Evolutionary conservation across 2,797 vertebrate species (phyloP).

Genomic region (Lates japonicus): DNA sequence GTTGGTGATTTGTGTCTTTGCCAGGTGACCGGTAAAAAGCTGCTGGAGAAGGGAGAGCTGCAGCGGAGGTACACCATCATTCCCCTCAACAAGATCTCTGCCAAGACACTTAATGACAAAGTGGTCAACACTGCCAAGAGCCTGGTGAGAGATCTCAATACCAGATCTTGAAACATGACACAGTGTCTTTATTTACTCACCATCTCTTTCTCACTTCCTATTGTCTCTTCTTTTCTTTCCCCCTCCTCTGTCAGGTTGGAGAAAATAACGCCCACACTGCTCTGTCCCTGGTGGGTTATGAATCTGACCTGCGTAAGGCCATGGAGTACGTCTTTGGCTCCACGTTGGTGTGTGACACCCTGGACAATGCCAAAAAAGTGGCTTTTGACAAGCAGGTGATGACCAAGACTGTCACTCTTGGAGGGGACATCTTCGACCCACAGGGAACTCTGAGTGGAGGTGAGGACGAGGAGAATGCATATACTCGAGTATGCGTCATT

Average conservation of each 20-base stretch:
- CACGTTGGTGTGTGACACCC: constrained; percentile 91
- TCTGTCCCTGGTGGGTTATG: constrained; percentile 90
- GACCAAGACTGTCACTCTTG: constrained; percentile 93
- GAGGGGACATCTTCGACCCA: constrained; percentile 95
- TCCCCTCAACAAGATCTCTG: constrained; percentile 96
- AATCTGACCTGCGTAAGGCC: constrained; percentile 92
- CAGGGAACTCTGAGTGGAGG: constrained; percentile 98
- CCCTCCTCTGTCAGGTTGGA: constrained; percentile 85
- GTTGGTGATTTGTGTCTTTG: not conserved
- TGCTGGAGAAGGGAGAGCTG: constrained; percentile 94
- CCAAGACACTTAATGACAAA: constrained; percentile 84
- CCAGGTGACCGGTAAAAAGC: constrained; percentile 94
- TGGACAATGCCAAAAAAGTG: constrained; percentile 95
- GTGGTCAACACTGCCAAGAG: constrained; percentile 87
- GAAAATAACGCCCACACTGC: constrained; percentile 88
- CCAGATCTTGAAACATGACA: not conserved
- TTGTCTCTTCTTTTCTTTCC: too few species aligned
- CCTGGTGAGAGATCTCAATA: constrained; percentile 87
- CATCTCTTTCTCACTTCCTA: not conserved
- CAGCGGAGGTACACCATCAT: constrained; percentile 95
- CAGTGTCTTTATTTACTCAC: not conserved
- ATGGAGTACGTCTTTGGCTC: constrained; percentile 98
- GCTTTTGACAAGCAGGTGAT: constrained; percentile 94
- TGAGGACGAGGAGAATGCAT: constrained; percentile 62
- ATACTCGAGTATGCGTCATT: not conserved